Evolutionary conservation across 2,797 vertebrate species (phyloP).

Genomic region (Sebastes jordani): DNA sequence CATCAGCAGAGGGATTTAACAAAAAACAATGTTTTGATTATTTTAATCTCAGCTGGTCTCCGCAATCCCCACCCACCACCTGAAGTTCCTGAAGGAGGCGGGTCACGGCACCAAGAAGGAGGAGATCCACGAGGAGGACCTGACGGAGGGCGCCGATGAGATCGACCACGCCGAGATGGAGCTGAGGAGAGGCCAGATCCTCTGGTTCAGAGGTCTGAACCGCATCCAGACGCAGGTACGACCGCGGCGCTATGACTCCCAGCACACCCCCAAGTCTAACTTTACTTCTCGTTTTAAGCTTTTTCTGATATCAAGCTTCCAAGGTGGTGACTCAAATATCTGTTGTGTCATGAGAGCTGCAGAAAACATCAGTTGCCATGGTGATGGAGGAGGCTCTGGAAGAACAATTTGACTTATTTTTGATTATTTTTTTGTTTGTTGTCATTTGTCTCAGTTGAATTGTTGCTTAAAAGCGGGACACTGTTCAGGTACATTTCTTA

Average conservation of each 20-base stretch:
- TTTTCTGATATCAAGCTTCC: neutral
- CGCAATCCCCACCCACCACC: conserved; percentile 89
- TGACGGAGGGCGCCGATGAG: conserved; percentile 89
- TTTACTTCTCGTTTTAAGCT: neutral
- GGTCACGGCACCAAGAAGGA: conserved; percentile 93
- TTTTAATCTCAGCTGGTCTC: conserved; percentile 85
- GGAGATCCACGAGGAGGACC: conserved; percentile 89
- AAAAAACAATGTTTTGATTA: neutral
- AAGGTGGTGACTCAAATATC: neutral
- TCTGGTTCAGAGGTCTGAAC: conserved; percentile 99
- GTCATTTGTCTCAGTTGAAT: neutral
- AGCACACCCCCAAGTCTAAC: too few species aligned
- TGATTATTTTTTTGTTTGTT: neutral
- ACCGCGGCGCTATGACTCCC: rapidly evolving
- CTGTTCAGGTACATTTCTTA: neutral
- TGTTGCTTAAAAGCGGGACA: neutral
- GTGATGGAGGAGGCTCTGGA: neutral
- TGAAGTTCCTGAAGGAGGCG: conserved; percentile 97
- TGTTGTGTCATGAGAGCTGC: neutral
- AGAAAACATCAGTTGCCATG: neutral
- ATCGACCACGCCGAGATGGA: conserved; percentile 98
- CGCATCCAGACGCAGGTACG: conserved; percentile 99
- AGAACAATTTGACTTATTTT: neutral
- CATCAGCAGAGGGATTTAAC: neutral
- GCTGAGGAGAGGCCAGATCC: conserved; percentile 94